Percentiles rank a stretch among this genome's conserved stretches.
Evolutionary conservation across 2,797 vertebrate genomes (phyloP).

Genomic region (Manis pentadactyla): DNA sequence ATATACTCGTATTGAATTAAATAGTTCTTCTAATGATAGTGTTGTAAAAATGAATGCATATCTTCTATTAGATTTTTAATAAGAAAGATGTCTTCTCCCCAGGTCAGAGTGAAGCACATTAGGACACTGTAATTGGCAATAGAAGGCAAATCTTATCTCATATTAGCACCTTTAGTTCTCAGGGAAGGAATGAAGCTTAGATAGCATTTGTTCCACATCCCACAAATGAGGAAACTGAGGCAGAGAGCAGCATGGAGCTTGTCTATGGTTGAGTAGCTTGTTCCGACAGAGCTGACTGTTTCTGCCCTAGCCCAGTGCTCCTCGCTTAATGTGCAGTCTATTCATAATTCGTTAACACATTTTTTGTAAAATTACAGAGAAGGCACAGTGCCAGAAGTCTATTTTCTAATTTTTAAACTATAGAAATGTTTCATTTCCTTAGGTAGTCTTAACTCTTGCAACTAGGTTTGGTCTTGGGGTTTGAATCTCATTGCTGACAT

Average conservation of each 20-base stretch:
- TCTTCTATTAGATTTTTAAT: slow-evolving; percentile 49
- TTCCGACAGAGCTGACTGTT: neutral
- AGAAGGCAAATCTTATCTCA: neutral
- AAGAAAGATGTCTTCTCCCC: neutral
- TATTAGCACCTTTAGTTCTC: neutral
- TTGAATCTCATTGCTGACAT: neutral
- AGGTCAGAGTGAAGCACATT: neutral
- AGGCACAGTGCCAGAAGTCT: neutral
- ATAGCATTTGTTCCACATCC: neutral
- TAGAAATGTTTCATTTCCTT: neutral
- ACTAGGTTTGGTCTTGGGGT: neutral
- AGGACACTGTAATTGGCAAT: neutral
- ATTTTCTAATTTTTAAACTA: neutral
- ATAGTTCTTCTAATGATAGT: neutral
- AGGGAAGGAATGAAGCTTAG: neutral
- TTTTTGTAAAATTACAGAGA: slow-evolving; percentile 38
- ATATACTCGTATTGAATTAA: slow-evolving; percentile 45
- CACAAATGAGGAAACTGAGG: neutral
- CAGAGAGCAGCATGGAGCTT: neutral
- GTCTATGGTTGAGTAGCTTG: neutral
- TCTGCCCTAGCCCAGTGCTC: neutral
- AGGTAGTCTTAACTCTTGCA: neutral
- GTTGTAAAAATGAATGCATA: slow-evolving; percentile 33
- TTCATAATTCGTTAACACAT: neutral
- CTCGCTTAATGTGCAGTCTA: neutral